Base-by-base conservation (phyloP, 2,113 vertebrate genomes). In the Aix galericulata region DNA sequence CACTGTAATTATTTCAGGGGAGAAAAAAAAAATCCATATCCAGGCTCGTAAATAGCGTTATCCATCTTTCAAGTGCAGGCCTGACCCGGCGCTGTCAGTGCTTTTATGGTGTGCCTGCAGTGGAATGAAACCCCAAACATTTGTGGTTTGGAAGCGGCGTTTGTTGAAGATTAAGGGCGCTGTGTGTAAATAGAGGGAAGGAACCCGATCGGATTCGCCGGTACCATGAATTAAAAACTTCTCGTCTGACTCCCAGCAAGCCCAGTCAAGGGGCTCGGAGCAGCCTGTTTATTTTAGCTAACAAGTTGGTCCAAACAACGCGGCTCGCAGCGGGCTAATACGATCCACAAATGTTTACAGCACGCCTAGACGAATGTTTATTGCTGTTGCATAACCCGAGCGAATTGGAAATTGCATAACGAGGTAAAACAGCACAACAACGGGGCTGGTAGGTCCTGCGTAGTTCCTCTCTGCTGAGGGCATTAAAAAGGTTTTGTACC, bases 131-230 rank as follows among this genome's bases (percentile, higher is more conserved):
- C 62, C 76, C 66, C 8, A 86, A 95, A 58, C 88, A 84, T 75
- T 91, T 85, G 94, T 93, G 91, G 91, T 84, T 94, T 94, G 91
- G 81, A 95, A 11, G 29, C 75, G 85, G 75, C n/a, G 6, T 85
- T 76, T 92, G 74, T 82, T 76, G 78, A 62, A 16, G 68, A 20
- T 97, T 69, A 22, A 62, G 36, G 16, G 22, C 25, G 17, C 77
- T 29, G 2, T 25, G 66, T 59, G 91, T 91, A 84, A 93, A 86
- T 3, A 78, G 52, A 58, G 86, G 5, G 29, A 86, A 81, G 76
- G 22, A 55, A 71, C 59, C 58, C 17, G 7, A 3, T 1, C 25
- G 84, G 56, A 9, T 87, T 66, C 46, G 32, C 53, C 73, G 72
- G 36, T 68, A 66, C 34, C 2, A 68, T 10, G 52, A 66, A 75